phyloP scores from a whole-genome alignment of 2,888 invertebrate genomes.

The Nesidiocoris tenuis region DNA sequence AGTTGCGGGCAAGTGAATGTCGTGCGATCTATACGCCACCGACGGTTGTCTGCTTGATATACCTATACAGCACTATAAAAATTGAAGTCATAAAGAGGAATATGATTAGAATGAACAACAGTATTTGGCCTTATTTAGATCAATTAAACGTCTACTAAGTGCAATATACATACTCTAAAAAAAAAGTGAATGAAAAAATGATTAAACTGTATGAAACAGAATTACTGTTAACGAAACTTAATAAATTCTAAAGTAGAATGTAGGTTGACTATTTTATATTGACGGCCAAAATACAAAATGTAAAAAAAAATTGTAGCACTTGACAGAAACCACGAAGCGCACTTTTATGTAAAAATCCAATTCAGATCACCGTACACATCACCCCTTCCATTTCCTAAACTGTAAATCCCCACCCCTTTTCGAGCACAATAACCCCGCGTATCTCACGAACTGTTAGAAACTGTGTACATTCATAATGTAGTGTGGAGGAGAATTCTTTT shows the following conservation, averaged over 20 bases:
- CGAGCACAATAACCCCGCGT: not conserved
- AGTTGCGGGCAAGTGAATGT: slow-evolving; percentile 2
- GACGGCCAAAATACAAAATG: slow-evolving; percentile 45
- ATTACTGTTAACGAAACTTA: slow-evolving; percentile 44
- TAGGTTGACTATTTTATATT: slow-evolving; percentile 48
- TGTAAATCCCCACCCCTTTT: not conserved
- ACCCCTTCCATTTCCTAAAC: not conserved
- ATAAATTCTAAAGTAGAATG: slow-evolving; percentile 49
- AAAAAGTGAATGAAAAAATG: slow-evolving; percentile 11
- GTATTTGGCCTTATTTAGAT: slow-evolving; percentile 48
- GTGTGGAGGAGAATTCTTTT: not conserved
- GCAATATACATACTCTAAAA: slow-evolving; percentile 39
- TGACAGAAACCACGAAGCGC: slow-evolving; percentile 41
- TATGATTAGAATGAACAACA: slow-evolving; percentile 44
- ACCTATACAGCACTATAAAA: slow-evolving; percentile 22
- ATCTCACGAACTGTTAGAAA: slow-evolving; percentile 4
- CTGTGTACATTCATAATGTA: slow-evolving; percentile 6
- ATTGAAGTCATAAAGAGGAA: slow-evolving; percentile 41
- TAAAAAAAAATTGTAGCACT: slow-evolving; percentile 24
- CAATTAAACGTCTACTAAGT: slow-evolving; percentile 46
- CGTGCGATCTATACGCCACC: not conserved
- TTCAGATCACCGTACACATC: not conserved
- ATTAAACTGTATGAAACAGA: slow-evolving; percentile 44
- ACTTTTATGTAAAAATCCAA: slow-evolving; percentile 37
- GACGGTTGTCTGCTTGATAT: slow-evolving; percentile 19